Evolutionary conservation across 2,113 vertebrate species (phyloP), one percentile per base, ranked within the genome.

Genomic region (Ahaetulla prasina): DNA sequence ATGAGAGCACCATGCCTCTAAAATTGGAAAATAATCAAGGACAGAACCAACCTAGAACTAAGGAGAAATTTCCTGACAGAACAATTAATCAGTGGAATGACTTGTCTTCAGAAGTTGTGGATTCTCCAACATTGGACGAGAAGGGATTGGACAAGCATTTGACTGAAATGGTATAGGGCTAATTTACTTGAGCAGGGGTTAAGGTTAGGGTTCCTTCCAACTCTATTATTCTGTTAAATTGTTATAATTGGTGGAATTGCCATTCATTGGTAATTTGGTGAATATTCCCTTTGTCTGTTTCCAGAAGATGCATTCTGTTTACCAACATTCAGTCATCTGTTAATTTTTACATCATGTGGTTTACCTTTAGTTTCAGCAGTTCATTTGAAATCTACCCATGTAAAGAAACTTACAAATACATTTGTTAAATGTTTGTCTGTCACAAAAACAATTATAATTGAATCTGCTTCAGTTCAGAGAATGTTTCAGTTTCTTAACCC

Each of bases 361-460:
- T 43, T 43, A 80, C 74, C 74, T 80, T 35, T 43, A 80, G 18
- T 8, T 80, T 43, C 8, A 8, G 35, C 35, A 80, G 74, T 80
- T 80, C 74, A 80, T 39, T 22, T 80, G 74, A 80, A 39, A 43
- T 39, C 35, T 80, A 45, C n/a, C 39, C 57, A 18, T 52, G 68
- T 1, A 25, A n/a, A 63, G 10, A 87, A 52, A 50, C 55, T 87
- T 47, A 49, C 3, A 87, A 52, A 43, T 43, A 50, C 8, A 30
- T 50, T 49, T 35, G 54, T 18, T 63, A 30, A 50, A 49, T 43
- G 16, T n/a, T 55, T 91, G 60, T 63, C 12, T 22, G 60, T 39
- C 25, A 49, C 50, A 55, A 27, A 92, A 92, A 92, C 52, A 92
- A 84, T 89, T 92, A 55, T 68, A 89, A 39, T 89, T 84, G 89